Conservation (phyloP, 2,113 vertebrate genomes). For the Chelonoidis abingdonii region DNA sequence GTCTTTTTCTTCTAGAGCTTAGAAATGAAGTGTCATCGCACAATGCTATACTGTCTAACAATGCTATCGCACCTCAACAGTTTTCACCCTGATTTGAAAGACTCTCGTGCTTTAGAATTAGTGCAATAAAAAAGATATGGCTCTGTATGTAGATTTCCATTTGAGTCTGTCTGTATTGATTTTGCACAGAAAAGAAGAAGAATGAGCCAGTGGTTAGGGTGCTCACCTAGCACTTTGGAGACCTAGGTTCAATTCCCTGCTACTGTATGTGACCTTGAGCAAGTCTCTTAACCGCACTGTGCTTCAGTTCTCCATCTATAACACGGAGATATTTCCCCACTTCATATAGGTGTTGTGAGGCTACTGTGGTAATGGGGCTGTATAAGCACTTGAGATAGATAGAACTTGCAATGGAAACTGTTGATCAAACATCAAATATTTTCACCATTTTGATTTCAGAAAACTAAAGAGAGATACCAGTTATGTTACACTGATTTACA, state of each 20-base stretch:
- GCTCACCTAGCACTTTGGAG: background rate
- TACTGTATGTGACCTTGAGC: background rate
- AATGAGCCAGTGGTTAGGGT: background rate
- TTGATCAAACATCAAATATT: too few species aligned
- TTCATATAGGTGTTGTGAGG: background rate
- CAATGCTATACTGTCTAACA: slow-evolving; percentile 27
- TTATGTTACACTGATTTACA: background rate
- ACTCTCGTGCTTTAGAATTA: background rate
- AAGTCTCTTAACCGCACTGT: too few species aligned
- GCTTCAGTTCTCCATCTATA: too few species aligned
- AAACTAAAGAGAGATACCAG: background rate
- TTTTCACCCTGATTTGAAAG: background rate
- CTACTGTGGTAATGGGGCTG: fast-evolving
- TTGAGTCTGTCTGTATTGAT: background rate
- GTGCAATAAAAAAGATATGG: background rate
- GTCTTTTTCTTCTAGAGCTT: background rate
- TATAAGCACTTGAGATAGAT: background rate
- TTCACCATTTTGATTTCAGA: background rate
- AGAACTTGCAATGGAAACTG: background rate
- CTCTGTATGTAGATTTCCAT: background rate
- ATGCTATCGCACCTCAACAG: background rate
- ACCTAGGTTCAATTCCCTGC: background rate
- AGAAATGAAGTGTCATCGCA: slow-evolving; percentile 16
- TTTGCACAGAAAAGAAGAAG: fast-evolving
- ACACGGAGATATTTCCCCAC: too few species aligned